phyloP scores from a whole-genome alignment of 2,113 vertebrate species.

The Alethe diademata region DNA sequence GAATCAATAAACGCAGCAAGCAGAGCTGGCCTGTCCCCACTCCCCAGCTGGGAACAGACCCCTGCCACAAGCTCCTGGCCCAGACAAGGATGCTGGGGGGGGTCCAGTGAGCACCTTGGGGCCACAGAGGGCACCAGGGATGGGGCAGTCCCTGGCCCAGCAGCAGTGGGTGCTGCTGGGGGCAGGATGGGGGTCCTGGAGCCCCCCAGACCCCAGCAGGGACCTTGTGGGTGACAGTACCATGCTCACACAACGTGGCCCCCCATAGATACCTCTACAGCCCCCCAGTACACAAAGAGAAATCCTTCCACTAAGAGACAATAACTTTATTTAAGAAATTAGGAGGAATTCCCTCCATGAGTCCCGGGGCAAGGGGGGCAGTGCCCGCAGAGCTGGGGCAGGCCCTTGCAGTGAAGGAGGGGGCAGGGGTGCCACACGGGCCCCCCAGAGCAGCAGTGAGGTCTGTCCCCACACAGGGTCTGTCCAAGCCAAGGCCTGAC shows the following conservation, averaged over 20 bases:
- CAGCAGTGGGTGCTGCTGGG: neutral
- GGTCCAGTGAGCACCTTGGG: neutral
- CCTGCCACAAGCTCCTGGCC: fast-evolving
- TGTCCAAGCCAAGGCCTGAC: neutral
- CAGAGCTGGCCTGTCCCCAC: neutral
- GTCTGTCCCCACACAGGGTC: neutral
- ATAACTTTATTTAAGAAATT: conserved; percentile 54
- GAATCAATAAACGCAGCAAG: conserved; percentile 52
- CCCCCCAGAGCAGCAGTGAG: neutral
- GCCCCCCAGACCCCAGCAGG: neutral
- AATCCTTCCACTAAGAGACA: neutral
- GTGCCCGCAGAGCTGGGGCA: neutral
- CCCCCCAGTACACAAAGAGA: neutral
- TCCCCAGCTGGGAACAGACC: neutral
- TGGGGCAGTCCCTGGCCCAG: fast-evolving
- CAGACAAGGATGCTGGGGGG: neutral
- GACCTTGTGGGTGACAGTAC: fast-evolving
- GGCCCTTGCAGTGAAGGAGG: neutral
- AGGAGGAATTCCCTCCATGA: neutral
- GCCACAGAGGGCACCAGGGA: neutral
- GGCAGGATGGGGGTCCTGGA: neutral
- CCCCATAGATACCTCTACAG: fast-evolving
- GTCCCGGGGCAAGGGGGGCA: neutral
- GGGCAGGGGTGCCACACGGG: neutral
- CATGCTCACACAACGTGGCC: fast-evolving